These are phyloP conservation scores for Oncorhynchus tshawytscha DNA, from an alignment of 2,113 vertebrate species.

Conservation along the genomic window DNA sequence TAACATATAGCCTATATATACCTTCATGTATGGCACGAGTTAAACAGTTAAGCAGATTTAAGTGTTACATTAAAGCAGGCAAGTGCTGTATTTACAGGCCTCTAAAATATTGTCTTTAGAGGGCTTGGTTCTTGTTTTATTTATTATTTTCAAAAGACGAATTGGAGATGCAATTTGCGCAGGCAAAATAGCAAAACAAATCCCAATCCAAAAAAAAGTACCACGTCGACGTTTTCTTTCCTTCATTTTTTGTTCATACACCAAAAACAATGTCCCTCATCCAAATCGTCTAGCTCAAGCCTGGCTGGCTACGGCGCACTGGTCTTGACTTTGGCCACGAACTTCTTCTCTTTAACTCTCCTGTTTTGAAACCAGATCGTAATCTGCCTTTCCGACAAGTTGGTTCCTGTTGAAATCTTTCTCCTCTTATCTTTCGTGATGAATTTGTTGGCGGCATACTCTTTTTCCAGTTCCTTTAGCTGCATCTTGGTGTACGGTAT, in stretches of 20 bases:
- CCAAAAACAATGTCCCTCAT: slow-evolving; percentile 18
- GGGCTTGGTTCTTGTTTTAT: slow-evolving; percentile 31
- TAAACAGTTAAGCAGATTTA: slow-evolving; percentile 37
- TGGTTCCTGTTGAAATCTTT: slow-evolving; percentile 88
- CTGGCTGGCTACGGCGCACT: slow-evolving; percentile 65
- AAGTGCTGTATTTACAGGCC: slow-evolving; percentile 63
- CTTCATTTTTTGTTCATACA: slow-evolving; percentile 19
- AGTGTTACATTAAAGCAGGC: slow-evolving; percentile 56
- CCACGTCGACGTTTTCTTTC: slow-evolving; percentile 14
- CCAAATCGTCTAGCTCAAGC: slow-evolving; percentile 1
- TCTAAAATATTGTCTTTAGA: slow-evolving; percentile 33
- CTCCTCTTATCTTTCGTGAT: slow-evolving; percentile 96
- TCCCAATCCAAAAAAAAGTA: slow-evolving; percentile 26
- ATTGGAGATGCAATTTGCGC: slow-evolving; percentile 28
- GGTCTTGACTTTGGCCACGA: slow-evolving; percentile 89
- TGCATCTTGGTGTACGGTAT: slow-evolving; percentile 93
- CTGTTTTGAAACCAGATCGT: slow-evolving; percentile 98
- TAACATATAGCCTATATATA: slow-evolving; percentile 38
- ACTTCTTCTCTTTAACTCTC: slow-evolving; percentile 93
- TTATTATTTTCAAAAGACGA: not conserved
- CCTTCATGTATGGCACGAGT: slow-evolving; percentile 25
- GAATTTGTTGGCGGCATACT: slow-evolving; percentile 90
- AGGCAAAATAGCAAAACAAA: slow-evolving; percentile 25
- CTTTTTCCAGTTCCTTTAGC: slow-evolving; percentile 91
- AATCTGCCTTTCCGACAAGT: slow-evolving; percentile 90